phyloP scores from a whole-genome alignment of 2,888 invertebrate species.

The Acronicta alni region DNA sequence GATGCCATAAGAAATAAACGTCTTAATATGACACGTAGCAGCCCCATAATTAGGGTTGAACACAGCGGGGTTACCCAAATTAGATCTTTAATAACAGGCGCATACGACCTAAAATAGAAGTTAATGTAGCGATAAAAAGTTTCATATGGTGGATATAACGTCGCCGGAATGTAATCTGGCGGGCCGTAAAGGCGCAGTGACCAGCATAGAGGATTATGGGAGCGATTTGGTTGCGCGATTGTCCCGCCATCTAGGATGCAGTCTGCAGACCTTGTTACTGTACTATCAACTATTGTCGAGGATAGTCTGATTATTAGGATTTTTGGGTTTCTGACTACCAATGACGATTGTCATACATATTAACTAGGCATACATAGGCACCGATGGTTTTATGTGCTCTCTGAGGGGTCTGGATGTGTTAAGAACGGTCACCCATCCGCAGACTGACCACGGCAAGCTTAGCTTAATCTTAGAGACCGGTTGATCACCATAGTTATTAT shows the following conservation, averaged over 20 bases:
- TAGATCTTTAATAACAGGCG: slow-evolving; percentile 67
- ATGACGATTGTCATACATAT: no score
- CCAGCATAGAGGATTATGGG: slow-evolving; percentile 51
- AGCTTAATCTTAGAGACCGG: no score
- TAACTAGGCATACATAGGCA: no score
- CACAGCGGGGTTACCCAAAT: slow-evolving; percentile 61
- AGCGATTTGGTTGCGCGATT: slow-evolving; percentile 50
- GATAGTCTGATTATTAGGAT: slow-evolving; percentile 34
- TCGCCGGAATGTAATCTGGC: slow-evolving; percentile 71
- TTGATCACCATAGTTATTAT: no score
- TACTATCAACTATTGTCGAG: slow-evolving; percentile 14
- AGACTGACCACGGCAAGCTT: no score
- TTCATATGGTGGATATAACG: slow-evolving; percentile 68
- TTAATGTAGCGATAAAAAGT: slow-evolving; percentile 73
- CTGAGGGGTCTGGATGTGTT: no score
- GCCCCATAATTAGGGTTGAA: slow-evolving; percentile 51
- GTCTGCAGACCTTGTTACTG: slow-evolving; percentile 11
- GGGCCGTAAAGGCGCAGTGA: slow-evolving; percentile 57
- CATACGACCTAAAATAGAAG: slow-evolving; percentile 64
- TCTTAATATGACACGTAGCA: slow-evolving; percentile 51
- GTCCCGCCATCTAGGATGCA: slow-evolving; percentile 40
- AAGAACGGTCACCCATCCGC: no score
- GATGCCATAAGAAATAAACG: slow-evolving; percentile 44
- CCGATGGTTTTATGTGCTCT: no score
- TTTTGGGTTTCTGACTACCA: no score